These are phyloP conservation scores for Cetoscarus ocellatus DNA, from an alignment of 2,797 vertebrate species.

Conservation along the genomic window DNA sequence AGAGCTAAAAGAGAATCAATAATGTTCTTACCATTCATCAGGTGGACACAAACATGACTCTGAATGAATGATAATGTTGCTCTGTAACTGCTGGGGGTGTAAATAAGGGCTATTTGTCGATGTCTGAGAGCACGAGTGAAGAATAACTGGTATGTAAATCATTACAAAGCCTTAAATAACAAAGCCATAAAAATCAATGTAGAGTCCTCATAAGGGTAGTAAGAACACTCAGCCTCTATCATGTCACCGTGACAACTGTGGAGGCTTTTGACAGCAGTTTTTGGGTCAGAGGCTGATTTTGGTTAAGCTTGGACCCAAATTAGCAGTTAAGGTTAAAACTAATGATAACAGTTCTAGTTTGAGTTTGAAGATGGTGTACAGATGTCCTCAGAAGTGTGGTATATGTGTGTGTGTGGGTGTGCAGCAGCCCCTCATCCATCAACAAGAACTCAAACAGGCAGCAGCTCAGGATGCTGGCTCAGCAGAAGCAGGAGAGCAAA, in stretches of 20 bases:
- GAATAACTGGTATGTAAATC: neutral
- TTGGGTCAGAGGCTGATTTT: neutral
- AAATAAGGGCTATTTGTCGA: neutral
- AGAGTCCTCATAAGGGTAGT: neutral
- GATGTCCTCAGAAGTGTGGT: neutral
- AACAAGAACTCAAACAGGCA: conserved; percentile 65
- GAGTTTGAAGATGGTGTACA: no score
- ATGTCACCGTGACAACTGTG: no score
- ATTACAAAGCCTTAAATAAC: neutral
- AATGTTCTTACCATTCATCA: neutral
- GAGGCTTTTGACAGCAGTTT: neutral
- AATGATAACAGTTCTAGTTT: neutral
- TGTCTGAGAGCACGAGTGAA: neutral
- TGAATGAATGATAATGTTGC: neutral
- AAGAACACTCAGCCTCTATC: neutral
- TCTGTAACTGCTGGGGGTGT: neutral
- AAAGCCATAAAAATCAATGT: neutral
- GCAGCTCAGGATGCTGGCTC: conserved; percentile 73
- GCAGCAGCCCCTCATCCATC: conserved; percentile 62
- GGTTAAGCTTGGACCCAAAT: no score
- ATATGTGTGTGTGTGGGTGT: conserved; percentile 25
- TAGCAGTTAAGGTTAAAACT: neutral
- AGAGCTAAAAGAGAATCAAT: neutral
- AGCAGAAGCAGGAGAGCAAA: conserved; percentile 76
- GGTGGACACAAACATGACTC: neutral